Evolutionary conservation across 2,797 vertebrate genomes (phyloP).

Genomic region (Podarcis siculus): DNA sequence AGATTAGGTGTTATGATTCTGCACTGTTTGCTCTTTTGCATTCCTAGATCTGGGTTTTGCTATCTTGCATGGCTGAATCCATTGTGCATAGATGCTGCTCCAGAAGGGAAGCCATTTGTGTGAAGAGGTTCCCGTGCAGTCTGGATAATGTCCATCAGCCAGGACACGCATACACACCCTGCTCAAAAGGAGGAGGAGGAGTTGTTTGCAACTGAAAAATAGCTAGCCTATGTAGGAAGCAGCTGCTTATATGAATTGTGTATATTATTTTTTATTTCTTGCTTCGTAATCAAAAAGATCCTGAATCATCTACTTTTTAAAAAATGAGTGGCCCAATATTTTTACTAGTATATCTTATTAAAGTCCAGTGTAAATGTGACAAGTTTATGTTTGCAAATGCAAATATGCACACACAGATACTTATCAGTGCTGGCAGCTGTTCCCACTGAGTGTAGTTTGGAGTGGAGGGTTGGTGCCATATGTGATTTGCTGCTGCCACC

Average conservation of each 20-base stretch:
- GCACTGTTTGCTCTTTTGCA: background rate
- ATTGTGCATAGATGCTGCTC: background rate
- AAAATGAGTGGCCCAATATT: background rate
- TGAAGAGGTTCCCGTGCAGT: background rate
- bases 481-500: background rate
- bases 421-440: background rate
- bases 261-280: background rate
- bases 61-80: too few species aligned
- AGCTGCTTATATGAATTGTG: background rate
- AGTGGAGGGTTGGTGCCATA: background rate
- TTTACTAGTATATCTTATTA: background rate
- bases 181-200: too few species aligned
- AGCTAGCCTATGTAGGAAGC: background rate
- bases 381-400: background rate
- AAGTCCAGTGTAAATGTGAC: background rate
- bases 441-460: background rate
- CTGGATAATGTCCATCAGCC: background rate
- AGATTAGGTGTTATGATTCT: background rate
- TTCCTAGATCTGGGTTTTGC: background rate
- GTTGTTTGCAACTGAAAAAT: background rate
- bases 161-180: background rate
- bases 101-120: background rate
- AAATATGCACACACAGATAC: background rate
- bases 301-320: background rate
- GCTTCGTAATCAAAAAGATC: background rate